phyloP scores from a whole-genome alignment of 2,888 invertebrate genomes.

The Cheilosia urbana region DNA sequence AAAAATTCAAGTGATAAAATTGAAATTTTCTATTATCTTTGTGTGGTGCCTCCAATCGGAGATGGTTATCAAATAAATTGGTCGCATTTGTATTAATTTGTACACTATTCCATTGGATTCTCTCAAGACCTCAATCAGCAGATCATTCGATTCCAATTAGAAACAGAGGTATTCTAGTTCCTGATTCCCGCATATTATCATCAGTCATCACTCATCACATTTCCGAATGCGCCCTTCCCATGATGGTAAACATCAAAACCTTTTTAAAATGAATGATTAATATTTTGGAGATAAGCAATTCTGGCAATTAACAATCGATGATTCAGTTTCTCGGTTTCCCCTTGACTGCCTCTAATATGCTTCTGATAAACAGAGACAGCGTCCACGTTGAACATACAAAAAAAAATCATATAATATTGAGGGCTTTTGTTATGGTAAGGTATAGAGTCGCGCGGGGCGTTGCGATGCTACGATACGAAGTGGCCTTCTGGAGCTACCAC shows the following conservation, averaged over 20 bases:
- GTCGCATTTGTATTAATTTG: background rate
- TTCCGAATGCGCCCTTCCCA: background rate
- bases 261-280: conserved; percentile 40
- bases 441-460: conserved; percentile 12
- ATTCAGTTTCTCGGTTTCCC: conserved; percentile 48
- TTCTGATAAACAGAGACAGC: background rate
- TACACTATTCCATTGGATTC: background rate
- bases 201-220: background rate
- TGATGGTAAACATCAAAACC: conserved; percentile 18
- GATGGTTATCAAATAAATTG: background rate
- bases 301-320: conserved; percentile 8
- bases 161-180: background rate
- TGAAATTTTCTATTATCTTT: conserved; percentile 1
- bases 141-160: background rate
- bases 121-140: background rate
- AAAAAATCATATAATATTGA: conserved; percentile 50
- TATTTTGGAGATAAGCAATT: conserved; percentile 50
- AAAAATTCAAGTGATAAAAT: background rate
- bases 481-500: conserved; percentile 54
- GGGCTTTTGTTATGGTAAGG: conserved; percentile 31
- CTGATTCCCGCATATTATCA: background rate
- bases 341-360: background rate
- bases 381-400: conserved; percentile 15
- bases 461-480: conserved; percentile 50
- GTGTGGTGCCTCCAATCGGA: conserved; percentile 2